Evolutionary conservation across 1,140 invertebrate genomes (phyloP).

Genomic region (Brachystomella parvula): DNA sequence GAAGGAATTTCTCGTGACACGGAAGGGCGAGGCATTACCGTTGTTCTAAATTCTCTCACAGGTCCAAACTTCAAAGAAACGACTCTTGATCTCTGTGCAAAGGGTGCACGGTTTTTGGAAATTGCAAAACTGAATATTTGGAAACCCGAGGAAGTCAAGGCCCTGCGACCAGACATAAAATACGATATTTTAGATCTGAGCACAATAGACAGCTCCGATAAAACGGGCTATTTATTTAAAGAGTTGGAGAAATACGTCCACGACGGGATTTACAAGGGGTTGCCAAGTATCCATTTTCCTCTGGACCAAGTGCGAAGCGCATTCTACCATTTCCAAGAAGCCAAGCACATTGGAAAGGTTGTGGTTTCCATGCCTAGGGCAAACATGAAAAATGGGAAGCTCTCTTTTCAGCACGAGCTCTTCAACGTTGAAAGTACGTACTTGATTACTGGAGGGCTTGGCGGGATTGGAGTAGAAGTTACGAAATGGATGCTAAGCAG

Average conservation of each 20-base stretch:
- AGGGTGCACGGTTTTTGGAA: conserved; percentile 23
- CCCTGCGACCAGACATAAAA: conserved; percentile 18
- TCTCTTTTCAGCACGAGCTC: background rate
- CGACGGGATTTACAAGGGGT: no score
- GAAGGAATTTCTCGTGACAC: conserved; percentile 12
- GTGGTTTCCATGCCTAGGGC: conserved; percentile 2
- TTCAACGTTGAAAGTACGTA: conserved; percentile 6
- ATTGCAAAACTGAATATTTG: conserved; percentile 29
- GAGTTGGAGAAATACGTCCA: background rate
- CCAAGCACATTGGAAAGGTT: conserved; percentile 19
- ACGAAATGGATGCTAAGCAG: conserved; percentile 15
- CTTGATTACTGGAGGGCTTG: conserved; percentile 19
- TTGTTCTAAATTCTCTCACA: conserved; percentile 29
- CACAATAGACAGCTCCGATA: background rate
- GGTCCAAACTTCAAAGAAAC: conserved; percentile 24
- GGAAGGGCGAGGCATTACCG: conserved; percentile 15
- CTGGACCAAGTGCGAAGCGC: conserved; percentile 2
- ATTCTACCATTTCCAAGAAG: conserved; percentile 8
- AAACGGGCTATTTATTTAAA: background rate
- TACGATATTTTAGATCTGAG: conserved; percentile 22
- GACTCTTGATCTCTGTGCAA: background rate
- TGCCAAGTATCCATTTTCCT: background rate
- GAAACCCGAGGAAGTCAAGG: conserved; percentile 11
- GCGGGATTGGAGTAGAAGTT: conserved; percentile 20
- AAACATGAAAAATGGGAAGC: background rate